Conservation (phyloP, 1,140 invertebrate species). For the Philotrypesis tridentata region DNA sequence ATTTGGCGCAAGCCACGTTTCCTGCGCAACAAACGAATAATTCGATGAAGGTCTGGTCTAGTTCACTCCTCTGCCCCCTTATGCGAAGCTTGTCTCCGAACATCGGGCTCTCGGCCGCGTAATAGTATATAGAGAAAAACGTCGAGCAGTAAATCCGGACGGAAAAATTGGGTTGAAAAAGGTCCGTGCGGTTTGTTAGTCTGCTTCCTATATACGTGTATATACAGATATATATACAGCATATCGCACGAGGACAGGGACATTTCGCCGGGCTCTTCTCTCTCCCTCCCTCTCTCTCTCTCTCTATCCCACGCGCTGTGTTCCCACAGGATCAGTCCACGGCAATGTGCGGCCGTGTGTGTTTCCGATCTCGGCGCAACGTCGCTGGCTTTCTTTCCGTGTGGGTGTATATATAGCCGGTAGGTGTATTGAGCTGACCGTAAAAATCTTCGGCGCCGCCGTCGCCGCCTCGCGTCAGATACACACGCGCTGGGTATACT, state of each 20-base stretch:
- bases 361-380: too few species aligned
- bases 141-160: conserved; percentile 2
- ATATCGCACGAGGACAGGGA: neutral
- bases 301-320: neutral
- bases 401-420: neutral
- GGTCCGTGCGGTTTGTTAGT: conserved; percentile 39
- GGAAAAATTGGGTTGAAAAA: conserved; percentile 44
- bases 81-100: neutral
- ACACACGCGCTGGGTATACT: neutral
- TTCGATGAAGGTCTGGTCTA: conserved; percentile 10
- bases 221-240: too few species aligned
- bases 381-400: neutral
- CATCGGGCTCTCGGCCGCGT: neutral
- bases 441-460: conserved; percentile 11
- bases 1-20: neutral
- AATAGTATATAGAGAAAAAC: neutral
- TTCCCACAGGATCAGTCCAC: neutral
- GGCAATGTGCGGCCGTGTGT: too few species aligned
- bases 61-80: neutral
- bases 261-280: neutral
- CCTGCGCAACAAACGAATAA: conserved; percentile 9
- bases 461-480: neutral
- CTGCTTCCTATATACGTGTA: neutral
- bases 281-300: neutral
- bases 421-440: neutral